A percentile compares a stretch with the other conserved stretches of the same genome.
Evolutionary conservation across 1,140 invertebrate species (phyloP).

Genomic region (Aphis gossypii): DNA sequence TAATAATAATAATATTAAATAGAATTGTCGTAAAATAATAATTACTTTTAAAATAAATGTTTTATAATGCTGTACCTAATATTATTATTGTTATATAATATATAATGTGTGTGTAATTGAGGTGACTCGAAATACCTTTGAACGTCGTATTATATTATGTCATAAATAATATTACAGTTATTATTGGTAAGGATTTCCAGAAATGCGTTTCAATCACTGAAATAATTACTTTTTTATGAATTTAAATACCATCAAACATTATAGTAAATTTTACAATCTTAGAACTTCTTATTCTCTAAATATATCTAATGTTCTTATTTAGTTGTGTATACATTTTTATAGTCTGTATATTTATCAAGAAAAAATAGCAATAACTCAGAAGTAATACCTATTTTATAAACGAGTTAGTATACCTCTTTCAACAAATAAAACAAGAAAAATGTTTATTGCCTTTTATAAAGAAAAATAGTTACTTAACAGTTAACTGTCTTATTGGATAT

Average conservation of each 20-base stretch:
- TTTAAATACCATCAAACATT: background rate
- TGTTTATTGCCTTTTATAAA: background rate
- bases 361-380: background rate
- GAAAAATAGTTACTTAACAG: background rate
- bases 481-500: background rate
- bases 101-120: background rate
- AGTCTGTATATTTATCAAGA: background rate
- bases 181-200: background rate
- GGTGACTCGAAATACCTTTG: background rate
- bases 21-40: background rate
- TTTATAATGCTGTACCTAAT: background rate
- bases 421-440: background rate
- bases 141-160: constrained; percentile 4
- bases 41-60: background rate
- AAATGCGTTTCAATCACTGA: background rate
- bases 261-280: background rate
- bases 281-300: background rate
- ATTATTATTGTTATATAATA: background rate
- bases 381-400: background rate
- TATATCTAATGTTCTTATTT: background rate
- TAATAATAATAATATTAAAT: background rate
- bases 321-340: background rate
- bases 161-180: background rate
- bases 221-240: background rate
- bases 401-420: background rate